Evolutionary conservation across 2,113 vertebrate species (phyloP).

Genomic region (Scalopus aquaticus): DNA sequence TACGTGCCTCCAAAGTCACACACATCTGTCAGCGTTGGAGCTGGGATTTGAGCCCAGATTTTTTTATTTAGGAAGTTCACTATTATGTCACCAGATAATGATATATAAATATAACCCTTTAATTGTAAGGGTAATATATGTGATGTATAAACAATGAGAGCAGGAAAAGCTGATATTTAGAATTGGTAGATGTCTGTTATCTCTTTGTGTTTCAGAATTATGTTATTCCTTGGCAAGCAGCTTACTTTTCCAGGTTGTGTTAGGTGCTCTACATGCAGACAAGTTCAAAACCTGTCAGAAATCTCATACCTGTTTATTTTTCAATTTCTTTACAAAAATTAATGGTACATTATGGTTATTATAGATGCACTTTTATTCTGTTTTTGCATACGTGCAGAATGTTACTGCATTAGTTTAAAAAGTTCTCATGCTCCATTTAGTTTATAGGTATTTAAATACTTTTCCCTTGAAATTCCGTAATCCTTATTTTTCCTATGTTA

Average conservation of each 20-base stretch:
- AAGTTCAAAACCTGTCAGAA: background rate
- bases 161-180: background rate
- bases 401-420: slow-evolving; percentile 40
- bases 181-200: background rate
- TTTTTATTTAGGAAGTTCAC: slow-evolving; percentile 48
- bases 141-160: slow-evolving; percentile 12
- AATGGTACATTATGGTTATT: slow-evolving; percentile 31
- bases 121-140: background rate
- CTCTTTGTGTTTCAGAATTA: slow-evolving; percentile 41
- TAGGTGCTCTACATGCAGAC: background rate
- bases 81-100: slow-evolving; percentile 48
- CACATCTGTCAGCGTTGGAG: background rate
- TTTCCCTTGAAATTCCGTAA: background rate
- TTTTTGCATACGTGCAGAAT: slow-evolving; percentile 11
- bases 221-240: slow-evolving; percentile 9
- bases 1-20: background rate
- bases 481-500: slow-evolving; percentile 48
- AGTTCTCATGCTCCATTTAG: background rate
- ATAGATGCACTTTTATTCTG: background rate
- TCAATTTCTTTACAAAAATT: slow-evolving; percentile 28
- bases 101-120: slow-evolving; percentile 44
- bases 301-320: background rate
- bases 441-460: slow-evolving; percentile 35
- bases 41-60: slow-evolving; percentile 56
- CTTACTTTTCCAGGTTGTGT: slow-evolving; percentile 37